Evolutionary conservation across 1,140 invertebrate genomes (phyloP), one percentile per base, ranked within the genome.

Genomic region (Drosophila seguyi): DNA sequence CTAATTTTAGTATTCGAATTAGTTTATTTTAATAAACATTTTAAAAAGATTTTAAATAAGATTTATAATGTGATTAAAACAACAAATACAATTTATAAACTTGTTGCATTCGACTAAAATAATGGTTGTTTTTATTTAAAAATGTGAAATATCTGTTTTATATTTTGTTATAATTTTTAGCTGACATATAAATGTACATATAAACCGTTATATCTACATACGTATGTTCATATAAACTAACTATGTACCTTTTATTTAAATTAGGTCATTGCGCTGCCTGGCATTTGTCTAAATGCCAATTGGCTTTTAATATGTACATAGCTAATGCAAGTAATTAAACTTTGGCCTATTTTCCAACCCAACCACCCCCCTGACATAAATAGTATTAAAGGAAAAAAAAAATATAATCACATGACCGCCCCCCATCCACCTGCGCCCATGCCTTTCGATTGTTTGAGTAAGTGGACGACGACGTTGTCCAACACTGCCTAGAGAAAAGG

Each of bases 221-320:
- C n/a, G n/a, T n/a, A n/a, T n/a, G n/a, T n/a, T n/a, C n/a, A n/a
- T n/a, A n/a, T n/a, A n/a, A n/a, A 36, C 18, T 36, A 22, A 53
- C 31, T 36, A 53, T 4, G n/a, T n/a, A n/a, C 20, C 20, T 6
- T 53, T 36, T 36, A 3, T 53, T 36, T 53, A 53, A 53, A 53
- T 38, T 53, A 53, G 52, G 52, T 53, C 52, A 53, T 25, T 53
- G 31, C 31, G 50, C 50, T 53, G 48, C 13, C 29, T 14, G 14
- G 11, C 31, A 38, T 22, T 53, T 22, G 20, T 11, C 8, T 22
- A 38, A 36, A 38, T 38, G 20, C 8, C 20, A 53, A 53, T 53
- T 53, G 20, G 50, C 7, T 16, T 53, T 22, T 16, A 22, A 22
- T 36, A 53, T 53, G 50, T 53, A 22, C 50, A 53, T 36, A 16